phyloP scores from a whole-genome alignment of 1,140 invertebrate genomes.

The Cecropterus lyciades region DNA sequence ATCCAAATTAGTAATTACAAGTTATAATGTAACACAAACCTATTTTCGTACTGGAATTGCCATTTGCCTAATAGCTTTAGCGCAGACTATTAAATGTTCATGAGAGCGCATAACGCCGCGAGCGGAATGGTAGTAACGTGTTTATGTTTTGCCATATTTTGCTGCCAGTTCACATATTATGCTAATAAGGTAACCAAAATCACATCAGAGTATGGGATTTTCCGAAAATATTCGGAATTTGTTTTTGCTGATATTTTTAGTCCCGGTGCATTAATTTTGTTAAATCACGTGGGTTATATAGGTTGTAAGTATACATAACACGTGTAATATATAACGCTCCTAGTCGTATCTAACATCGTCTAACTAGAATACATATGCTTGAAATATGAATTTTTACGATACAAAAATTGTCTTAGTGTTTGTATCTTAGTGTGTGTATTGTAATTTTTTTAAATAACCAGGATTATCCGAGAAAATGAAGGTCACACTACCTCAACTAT shows the following conservation, averaged over 20 bases:
- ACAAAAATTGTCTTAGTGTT: no score
- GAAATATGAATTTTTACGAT: no score
- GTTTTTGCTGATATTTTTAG: no score
- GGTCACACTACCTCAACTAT: slow-evolving; percentile 14
- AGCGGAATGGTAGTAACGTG: slow-evolving; percentile 33
- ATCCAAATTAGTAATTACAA: slow-evolving; percentile 27
- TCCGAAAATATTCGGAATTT: not conserved
- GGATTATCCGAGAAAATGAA: not conserved
- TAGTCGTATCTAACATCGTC: no score
- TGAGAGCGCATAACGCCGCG: slow-evolving; percentile 29
- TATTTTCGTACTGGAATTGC: slow-evolving; percentile 29
- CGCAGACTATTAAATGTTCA: slow-evolving; percentile 36
- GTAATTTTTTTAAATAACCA: not conserved
- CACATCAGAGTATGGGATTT: not conserved
- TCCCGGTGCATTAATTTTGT: no score
- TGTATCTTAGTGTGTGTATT: no score
- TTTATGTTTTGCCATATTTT: slow-evolving; percentile 37
- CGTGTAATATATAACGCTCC: no score
- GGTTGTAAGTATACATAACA: no score
- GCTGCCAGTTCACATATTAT: slow-evolving; percentile 34
- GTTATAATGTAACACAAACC: slow-evolving; percentile 32
- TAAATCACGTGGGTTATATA: no score
- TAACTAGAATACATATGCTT: no score
- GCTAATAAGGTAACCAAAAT: slow-evolving; percentile 15
- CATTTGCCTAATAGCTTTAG: slow-evolving; percentile 32